Evolutionary conservation across 2,113 vertebrate genomes (phyloP).

Genomic region (Tauraco erythrolophus): DNA sequence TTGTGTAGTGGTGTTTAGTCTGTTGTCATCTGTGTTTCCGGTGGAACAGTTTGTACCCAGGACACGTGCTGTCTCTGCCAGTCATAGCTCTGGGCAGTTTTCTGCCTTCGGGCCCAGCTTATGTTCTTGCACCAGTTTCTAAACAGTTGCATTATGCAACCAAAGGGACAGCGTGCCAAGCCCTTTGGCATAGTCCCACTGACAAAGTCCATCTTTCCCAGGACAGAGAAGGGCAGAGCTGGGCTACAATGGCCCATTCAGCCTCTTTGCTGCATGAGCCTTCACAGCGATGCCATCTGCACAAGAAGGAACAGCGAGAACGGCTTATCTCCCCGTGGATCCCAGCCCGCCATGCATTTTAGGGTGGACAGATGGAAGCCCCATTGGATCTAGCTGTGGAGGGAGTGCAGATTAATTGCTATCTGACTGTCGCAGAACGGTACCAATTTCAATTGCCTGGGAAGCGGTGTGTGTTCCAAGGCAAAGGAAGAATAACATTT

Average conservation of each 20-base stretch:
- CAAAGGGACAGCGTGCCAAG: neutral
- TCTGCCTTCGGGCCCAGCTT: neutral
- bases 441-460: slow-evolving; percentile 34
- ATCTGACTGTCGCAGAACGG: neutral
- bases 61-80: neutral
- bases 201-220: neutral
- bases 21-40: neutral
- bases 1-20: neutral
- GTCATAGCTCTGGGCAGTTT: neutral
- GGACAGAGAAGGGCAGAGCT: neutral
- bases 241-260: neutral
- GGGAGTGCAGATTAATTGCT: slow-evolving; percentile 47
- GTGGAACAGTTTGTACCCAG: neutral
- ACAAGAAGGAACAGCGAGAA: neutral
- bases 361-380: slow-evolving; percentile 55
- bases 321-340: neutral
- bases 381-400: slow-evolving; percentile 31
- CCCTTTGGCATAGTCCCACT: neutral
- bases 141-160: neutral
- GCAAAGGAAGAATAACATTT: slow-evolving; percentile 36
- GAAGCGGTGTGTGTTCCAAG: slow-evolving; percentile 39
- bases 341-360: neutral
- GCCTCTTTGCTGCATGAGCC: neutral
- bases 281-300: neutral
- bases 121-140: neutral